phyloP scores from a whole-genome alignment of 1,140 invertebrate species.

The Drosophila yakuba region DNA sequence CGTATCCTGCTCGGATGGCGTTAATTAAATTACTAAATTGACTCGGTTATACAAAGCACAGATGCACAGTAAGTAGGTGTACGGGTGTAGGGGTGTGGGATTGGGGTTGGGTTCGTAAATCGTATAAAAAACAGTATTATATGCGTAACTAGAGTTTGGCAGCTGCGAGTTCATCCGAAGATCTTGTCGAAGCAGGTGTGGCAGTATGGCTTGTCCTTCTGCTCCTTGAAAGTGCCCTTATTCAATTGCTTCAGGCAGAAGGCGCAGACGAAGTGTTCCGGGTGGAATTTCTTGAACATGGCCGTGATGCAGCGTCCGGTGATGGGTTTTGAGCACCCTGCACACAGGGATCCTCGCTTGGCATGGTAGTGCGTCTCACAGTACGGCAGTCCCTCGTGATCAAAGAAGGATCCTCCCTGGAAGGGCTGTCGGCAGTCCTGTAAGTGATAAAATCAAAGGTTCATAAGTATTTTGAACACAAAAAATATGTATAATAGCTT shows the following conservation, averaged over 20 bases:
- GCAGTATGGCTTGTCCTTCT: conserved; percentile 99
- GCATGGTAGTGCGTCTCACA: conserved; percentile 99
- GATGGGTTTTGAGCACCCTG: conserved; percentile 98
- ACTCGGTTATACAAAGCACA: conserved; percentile 81
- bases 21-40: conserved; percentile 81
- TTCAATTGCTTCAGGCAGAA: conserved; percentile 99
- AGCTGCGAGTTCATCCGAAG: conserved; percentile 89
- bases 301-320: conserved; percentile 99
- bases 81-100: neutral
- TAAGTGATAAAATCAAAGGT: conserved; percentile 51
- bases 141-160: conserved; percentile 59
- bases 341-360: conserved; percentile 97
- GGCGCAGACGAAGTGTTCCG: conserved; percentile 97
- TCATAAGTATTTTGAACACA: neutral
- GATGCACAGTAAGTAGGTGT: conserved; percentile 58
- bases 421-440: conserved; percentile 97
- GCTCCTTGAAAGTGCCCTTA: conserved; percentile 99
- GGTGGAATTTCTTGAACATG: conserved; percentile 99
- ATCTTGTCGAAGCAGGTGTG: conserved; percentile 98
- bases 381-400: conserved; percentile 98
- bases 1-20: conserved; percentile 45
- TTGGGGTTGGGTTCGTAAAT: conserved; percentile 49
- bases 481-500: too few relatives aligned
- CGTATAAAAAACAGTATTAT: conserved; percentile 73
- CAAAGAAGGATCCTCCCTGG: conserved; percentile 96